These are phyloP conservation scores for Streptopelia turtur DNA, from an alignment of 2,797 vertebrate species.

Conservation along the genomic window DNA sequence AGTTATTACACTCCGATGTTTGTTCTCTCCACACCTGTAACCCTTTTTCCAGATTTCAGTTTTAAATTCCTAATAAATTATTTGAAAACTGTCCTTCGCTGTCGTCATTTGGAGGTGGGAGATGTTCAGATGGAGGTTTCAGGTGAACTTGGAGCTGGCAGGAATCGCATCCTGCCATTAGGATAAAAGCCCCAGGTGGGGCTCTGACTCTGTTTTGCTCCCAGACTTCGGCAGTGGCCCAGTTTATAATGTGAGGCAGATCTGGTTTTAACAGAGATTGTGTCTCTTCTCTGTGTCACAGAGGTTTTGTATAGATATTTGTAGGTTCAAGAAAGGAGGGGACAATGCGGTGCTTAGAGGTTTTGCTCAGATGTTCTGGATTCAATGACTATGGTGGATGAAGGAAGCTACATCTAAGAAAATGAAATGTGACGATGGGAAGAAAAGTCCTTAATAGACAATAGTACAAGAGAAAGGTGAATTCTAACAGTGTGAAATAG, in stretches of 20 bases:
- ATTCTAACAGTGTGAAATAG: neutral
- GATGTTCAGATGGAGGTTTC: neutral
- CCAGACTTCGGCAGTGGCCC: neutral
- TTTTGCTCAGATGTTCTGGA: neutral
- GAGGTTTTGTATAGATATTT: neutral
- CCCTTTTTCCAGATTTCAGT: slow-evolving; percentile 89
- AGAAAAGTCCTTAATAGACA: neutral
- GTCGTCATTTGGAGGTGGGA: neutral
- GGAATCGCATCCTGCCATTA: neutral
- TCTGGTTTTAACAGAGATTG: neutral
- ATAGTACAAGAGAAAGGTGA: neutral
- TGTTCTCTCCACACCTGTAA: slow-evolving; percentile 81
- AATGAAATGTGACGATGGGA: neutral
- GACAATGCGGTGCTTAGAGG: neutral
- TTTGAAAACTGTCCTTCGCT: slow-evolving; percentile 87
- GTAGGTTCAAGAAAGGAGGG: neutral
- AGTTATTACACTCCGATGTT: slow-evolving; percentile 80
- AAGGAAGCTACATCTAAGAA: neutral
- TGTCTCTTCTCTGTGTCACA: neutral
- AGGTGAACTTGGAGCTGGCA: neutral
- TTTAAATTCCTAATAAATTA: slow-evolving; percentile 99
- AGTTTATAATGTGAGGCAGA: neutral
- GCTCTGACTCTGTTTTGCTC: neutral
- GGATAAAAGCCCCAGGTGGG: neutral
- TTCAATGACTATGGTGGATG: neutral